Evolutionary conservation across 1,140 invertebrate species (phyloP).

Genomic region (Latrodectus geometricus): DNA sequence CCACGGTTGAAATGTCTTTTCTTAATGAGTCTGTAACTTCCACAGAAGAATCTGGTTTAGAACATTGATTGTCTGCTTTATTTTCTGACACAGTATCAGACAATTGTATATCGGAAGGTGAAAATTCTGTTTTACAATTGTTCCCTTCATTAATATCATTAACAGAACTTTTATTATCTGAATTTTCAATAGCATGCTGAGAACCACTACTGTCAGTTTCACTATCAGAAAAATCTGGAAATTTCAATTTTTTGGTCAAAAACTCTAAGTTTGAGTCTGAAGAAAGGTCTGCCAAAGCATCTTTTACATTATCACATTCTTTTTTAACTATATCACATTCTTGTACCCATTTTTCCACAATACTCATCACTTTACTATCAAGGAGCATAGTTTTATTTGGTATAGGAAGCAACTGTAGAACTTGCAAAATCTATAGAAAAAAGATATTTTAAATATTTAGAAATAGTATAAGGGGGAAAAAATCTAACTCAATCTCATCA

Average conservation of each 20-base stretch:
- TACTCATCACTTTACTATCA: conserved; percentile 84
- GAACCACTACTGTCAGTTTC: conserved; percentile 48
- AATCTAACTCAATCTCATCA: no score
- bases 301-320: background rate
- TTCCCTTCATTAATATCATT: background rate
- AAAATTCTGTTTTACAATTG: conserved; percentile 26
- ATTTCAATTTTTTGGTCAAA: conserved; percentile 40
- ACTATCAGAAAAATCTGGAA: conserved; percentile 43
- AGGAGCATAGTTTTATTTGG: conserved; percentile 92
- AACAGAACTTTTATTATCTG: conserved; percentile 18
- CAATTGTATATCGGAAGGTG: background rate
- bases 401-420: conserved; percentile 82
- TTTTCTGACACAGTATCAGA: conserved; percentile 26
- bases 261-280: conserved; percentile 22
- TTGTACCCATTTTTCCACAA: conserved; percentile 83
- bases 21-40: background rate
- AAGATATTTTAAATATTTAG: no score
- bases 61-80: background rate
- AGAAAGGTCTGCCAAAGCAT: background rate
- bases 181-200: conserved; percentile 12
- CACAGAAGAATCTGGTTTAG: background rate
- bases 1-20: conserved; percentile 22
- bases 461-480: background rate
- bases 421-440: conserved; percentile 58
- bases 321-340: conserved; percentile 19